Percentiles rank a stretch among this genome's conserved stretches.
phyloP scores from a whole-genome alignment of 1,140 invertebrate species.

The Steinernema feltiae region DNA sequence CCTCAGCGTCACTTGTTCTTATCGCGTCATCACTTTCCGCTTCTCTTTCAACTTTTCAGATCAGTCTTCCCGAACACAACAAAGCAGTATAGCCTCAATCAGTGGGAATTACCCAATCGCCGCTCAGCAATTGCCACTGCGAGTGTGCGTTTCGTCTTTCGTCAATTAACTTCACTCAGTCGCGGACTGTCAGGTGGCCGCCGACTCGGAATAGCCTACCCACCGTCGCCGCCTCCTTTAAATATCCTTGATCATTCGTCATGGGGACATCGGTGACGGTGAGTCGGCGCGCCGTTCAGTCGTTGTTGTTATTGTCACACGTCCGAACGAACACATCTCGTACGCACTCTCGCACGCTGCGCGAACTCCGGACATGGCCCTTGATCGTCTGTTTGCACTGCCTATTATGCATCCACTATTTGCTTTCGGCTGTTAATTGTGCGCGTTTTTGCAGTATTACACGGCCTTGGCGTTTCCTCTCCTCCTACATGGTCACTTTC shows the following conservation, averaged over 20 bases:
- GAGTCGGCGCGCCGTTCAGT: not conserved
- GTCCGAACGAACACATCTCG: not conserved
- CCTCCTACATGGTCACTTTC: not conserved
- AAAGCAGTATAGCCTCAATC: conserved; percentile 1
- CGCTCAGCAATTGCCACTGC: conserved; percentile 6
- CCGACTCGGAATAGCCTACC: not conserved
- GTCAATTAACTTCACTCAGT: not conserved
- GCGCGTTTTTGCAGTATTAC: conserved; percentile 3
- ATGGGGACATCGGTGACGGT: not conserved
- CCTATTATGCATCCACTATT: not conserved
- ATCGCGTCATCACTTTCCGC: not conserved
- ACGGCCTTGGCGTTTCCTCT: conserved; percentile 3
- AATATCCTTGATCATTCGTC: conserved; percentile 9
- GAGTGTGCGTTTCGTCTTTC: conserved; percentile 15
- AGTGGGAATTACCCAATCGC: conserved; percentile 1
- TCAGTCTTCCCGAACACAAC: not conserved
- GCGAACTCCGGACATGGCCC: not conserved
- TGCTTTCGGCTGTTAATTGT: conserved; percentile 14
- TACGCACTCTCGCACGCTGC: not conserved
- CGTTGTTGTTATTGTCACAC: not conserved
- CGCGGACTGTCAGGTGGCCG: not conserved
- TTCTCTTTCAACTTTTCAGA: not conserved
- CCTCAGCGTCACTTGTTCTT: not conserved
- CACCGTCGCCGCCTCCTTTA: not conserved
- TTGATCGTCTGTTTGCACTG: conserved; percentile 5